These are phyloP conservation scores for Serinus canaria DNA, from an alignment of 2,113 vertebrate genomes.

Conservation along the genomic window DNA sequence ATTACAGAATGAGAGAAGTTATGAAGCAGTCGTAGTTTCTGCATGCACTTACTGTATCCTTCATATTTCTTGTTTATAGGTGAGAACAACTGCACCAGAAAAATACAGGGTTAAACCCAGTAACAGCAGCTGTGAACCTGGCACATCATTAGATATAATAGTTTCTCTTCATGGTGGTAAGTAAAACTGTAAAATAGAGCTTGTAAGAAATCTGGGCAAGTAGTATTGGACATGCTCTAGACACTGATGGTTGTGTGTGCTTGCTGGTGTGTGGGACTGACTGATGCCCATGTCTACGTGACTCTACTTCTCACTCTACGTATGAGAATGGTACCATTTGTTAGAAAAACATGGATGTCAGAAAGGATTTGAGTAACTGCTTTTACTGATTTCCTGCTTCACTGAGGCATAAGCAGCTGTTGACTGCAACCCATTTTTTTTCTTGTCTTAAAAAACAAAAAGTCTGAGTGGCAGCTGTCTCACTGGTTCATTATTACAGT, in stretches of 20 bases:
- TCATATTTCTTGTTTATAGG: constrained; percentile 71
- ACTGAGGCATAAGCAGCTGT: neutral
- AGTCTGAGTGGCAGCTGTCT: neutral
- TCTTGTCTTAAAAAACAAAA: neutral
- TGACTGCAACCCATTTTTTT: neutral
- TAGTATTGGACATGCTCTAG: neutral
- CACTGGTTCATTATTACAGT: neutral
- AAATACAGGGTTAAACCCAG: constrained; percentile 98
- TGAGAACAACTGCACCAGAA: constrained; percentile 95
- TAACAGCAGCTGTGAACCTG: constrained; percentile 92
- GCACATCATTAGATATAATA: constrained; percentile 86
- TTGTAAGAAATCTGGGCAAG: neutral
- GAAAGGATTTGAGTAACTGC: neutral
- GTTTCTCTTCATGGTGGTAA: constrained; percentile 95
- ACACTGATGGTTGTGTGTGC: neutral
- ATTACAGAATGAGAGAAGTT: neutral
- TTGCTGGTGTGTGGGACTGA: neutral
- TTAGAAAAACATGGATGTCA: neutral
- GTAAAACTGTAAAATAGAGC: neutral
- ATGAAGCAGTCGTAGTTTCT: neutral
- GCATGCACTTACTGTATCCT: neutral
- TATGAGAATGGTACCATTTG: neutral
- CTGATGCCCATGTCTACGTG: neutral
- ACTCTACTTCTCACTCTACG: no score
- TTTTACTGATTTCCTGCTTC: neutral